phyloP scores from a whole-genome alignment of 2,113 vertebrate genomes.

The Phrynocephalus versicolor region DNA sequence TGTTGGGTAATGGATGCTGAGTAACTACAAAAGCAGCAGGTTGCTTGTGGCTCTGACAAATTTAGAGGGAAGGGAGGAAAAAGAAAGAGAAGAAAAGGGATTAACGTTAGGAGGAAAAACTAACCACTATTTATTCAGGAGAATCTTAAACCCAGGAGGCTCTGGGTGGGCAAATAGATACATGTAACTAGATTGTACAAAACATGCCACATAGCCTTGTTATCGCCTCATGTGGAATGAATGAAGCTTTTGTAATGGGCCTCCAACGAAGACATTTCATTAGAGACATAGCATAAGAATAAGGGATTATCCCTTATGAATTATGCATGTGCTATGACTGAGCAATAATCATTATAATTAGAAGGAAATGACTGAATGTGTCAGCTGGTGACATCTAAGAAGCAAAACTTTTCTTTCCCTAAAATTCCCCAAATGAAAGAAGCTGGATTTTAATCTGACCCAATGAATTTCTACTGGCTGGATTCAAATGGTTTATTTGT shows the following conservation, averaged over 20 bases:
- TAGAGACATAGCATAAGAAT: conserved; percentile 73
- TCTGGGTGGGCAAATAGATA: conserved; percentile 55
- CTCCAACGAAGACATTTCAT: conserved; percentile 78
- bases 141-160: conserved; percentile 51
- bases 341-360: conserved; percentile 71
- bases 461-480: neutral
- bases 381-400: conserved; percentile 44
- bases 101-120: conserved; percentile 43
- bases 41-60: conserved; percentile 95
- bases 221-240: conserved; percentile 55
- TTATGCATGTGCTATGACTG: conserved; percentile 76
- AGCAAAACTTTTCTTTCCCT: conserved; percentile 30
- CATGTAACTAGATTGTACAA: conserved; percentile 72
- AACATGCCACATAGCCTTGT: conserved; percentile 65
- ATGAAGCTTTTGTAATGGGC: conserved; percentile 71
- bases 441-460: neutral
- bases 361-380: conserved; percentile 65
- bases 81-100: conserved; percentile 42
- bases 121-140: conserved; percentile 61
- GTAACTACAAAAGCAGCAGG: conserved; percentile 98
- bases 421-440: conserved; percentile 12
- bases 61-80: neutral
- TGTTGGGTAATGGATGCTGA: conserved; percentile 97
- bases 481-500: neutral
- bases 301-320: conserved; percentile 75